These are phyloP conservation scores for Plutomurus gul DNA, from an alignment of 1,140 invertebrate species.

Conservation along the genomic window DNA sequence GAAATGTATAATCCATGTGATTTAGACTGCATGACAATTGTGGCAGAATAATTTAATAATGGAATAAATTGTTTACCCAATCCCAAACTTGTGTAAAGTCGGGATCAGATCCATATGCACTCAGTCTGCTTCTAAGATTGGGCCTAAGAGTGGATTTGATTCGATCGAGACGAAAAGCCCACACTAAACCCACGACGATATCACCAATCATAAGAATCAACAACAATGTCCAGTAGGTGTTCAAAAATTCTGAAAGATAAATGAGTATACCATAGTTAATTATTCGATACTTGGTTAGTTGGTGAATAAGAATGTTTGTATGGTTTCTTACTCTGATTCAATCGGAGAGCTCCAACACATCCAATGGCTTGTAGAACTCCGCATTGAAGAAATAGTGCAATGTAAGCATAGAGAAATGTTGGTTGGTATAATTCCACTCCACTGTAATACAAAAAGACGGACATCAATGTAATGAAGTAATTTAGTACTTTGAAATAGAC, in stretches of 20 bases:
- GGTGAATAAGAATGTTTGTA: no score
- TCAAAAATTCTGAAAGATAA: no score
- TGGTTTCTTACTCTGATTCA: no score
- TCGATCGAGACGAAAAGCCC: slow-evolving; percentile 79
- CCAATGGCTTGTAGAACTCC: slow-evolving; percentile 59
- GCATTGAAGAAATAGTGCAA: slow-evolving; percentile 73
- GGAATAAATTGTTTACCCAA: slow-evolving; percentile 72
- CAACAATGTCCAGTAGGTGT: slow-evolving; percentile 82
- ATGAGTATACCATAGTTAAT: no score
- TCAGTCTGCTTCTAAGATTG: slow-evolving; percentile 65
- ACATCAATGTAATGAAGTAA: neutral
- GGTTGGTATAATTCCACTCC: slow-evolving; percentile 69
- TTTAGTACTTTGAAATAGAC: no score
- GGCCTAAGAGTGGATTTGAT: slow-evolving; percentile 73
- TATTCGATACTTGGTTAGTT: no score
- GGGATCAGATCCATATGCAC: slow-evolving; percentile 70
- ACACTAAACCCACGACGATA: slow-evolving; percentile 80
- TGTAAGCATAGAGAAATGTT: slow-evolving; percentile 81
- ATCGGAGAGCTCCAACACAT: slow-evolving; percentile 76
- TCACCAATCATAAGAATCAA: slow-evolving; percentile 80
- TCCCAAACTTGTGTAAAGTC: slow-evolving; percentile 81
- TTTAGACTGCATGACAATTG: no score
- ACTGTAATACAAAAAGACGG: slow-evolving; percentile 50
- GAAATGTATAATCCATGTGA: no score
- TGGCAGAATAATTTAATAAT: no score